These are phyloP conservation scores for Trichoplusia ni DNA, from an alignment of 1,140 invertebrate genomes.

Conservation along the genomic window DNA sequence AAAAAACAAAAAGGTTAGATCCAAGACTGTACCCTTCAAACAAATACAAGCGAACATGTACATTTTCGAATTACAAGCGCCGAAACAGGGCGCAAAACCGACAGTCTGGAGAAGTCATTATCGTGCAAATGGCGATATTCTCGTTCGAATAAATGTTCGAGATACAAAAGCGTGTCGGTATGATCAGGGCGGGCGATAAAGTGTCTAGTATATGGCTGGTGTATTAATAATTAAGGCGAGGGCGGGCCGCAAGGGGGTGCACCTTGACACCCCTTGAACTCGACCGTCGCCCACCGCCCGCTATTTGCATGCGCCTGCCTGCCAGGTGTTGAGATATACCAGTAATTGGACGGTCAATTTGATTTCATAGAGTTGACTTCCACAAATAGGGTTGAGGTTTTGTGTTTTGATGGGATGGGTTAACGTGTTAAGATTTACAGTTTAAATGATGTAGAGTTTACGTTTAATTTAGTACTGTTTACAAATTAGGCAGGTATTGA, in stretches of 20 bases:
- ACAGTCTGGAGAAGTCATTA: slow-evolving; percentile 14
- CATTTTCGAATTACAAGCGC: slow-evolving; percentile 3
- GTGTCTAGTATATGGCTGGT: slow-evolving; percentile 22
- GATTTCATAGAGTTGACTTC: slow-evolving; percentile 17
- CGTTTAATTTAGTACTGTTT: too few relatives aligned
- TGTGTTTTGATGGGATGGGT: slow-evolving; percentile 4
- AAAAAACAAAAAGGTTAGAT: neutral
- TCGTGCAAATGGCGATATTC: slow-evolving; percentile 7
- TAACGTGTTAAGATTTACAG: slow-evolving; percentile 16
- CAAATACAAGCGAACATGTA: neutral
- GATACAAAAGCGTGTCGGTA: slow-evolving; percentile 13
- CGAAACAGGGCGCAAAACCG: neutral
- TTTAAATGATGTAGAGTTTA: too few relatives aligned
- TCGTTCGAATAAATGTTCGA: slow-evolving; percentile 13
- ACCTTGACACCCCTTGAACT: slow-evolving; percentile 43
- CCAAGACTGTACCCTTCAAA: neutral
- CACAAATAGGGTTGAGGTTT: neutral
- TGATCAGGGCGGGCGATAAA: slow-evolving; percentile 24
- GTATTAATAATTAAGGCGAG: slow-evolving; percentile 38
- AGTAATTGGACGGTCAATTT: slow-evolving; percentile 37
- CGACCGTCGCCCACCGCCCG: slow-evolving; percentile 22
- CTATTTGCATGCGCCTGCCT: slow-evolving; percentile 30
- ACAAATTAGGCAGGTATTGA: too few relatives aligned
- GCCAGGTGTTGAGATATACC: slow-evolving; percentile 36
- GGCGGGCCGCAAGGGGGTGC: slow-evolving; percentile 13